Base-by-base conservation (phyloP, 2,888 invertebrate species). In the Lasius platythorax region DNA sequence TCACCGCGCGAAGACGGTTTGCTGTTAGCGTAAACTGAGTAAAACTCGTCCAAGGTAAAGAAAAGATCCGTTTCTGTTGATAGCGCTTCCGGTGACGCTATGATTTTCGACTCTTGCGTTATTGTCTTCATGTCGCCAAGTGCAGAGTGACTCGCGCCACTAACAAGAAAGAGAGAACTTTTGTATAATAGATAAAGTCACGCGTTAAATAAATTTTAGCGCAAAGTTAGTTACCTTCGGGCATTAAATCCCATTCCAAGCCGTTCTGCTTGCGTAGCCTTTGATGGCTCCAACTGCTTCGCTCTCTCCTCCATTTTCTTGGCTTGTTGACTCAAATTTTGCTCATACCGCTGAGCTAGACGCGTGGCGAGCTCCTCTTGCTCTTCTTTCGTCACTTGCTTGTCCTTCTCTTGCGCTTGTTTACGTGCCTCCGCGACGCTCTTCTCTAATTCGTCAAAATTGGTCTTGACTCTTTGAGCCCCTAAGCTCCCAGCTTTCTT, bases 361-460 rank as follows among this genome's bases (percentile, higher is more conserved):
- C 96, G 95, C 87, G 97, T 97, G 6, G 97, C 96, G 91, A 97
- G 96, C 56, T 96, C 95, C 90, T 97, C 97, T 87, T 97, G 96
- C 92, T 98, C 97, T 92, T 97, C 97, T 93, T 96, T 96, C 56
- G 95, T 95, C 67, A 95, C 95, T 72, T 95, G 91, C 6, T 94
- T 94, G 28, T 94, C 94, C 82, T 95, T 95, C 66, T 95, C 95
- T 84, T 91, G 87, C 0, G 82, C 68, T 89, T 93, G 87, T 84
- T 91, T 85, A 30, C 87, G 98, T 3, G 97, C 97, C 95, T 98
- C 96, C 92, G 97, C 97, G 8, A 99, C 99, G 93, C 98, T 98
- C 88, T 97, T 97, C 95, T 99, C 99, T 86, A 99, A 97, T 93
- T 99, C 99, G 28, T 98, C 98, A 95, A 99, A 99, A 95, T 99